Evolutionary conservation across 2,888 invertebrate genomes (phyloP).

Genomic region (Flabesymbios commensalis): DNA sequence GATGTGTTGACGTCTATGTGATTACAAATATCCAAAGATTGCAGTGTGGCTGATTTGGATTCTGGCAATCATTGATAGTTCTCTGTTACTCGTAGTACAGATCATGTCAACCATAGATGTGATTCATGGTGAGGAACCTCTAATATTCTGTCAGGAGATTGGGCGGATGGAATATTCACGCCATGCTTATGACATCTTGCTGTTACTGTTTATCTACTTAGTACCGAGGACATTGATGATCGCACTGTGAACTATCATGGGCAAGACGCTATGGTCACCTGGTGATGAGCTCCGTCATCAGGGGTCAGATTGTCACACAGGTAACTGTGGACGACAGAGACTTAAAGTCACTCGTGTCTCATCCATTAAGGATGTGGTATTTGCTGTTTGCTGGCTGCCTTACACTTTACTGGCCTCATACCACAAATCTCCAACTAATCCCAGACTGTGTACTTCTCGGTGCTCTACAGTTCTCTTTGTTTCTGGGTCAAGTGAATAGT

Average conservation of each 20-base stretch:
- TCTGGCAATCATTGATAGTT: constrained; percentile 71
- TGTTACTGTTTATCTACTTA: constrained; percentile 77
- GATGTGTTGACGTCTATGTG: constrained; percentile 73
- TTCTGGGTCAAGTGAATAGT: constrained; percentile 36
- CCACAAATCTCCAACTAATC: constrained; percentile 18
- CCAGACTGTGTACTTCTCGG: constrained; percentile 6
- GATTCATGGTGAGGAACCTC: constrained; percentile 6
- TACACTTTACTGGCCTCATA: constrained; percentile 28
- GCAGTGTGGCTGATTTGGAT: constrained; percentile 67
- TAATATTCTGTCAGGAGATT: constrained; percentile 30
- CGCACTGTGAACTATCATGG: constrained; percentile 54
- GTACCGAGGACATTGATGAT: constrained; percentile 69
- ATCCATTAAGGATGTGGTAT: constrained; percentile 74
- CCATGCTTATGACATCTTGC: constrained; percentile 71
- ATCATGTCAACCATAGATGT: background rate
- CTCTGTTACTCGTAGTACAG: constrained; percentile 64
- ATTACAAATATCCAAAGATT: constrained; percentile 47
- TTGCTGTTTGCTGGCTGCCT: constrained; percentile 79
- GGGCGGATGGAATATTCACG: constrained; percentile 44
- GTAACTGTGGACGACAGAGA: constrained; percentile 21
- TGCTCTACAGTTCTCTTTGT: constrained; percentile 26
- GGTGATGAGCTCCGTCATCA: constrained; percentile 42
- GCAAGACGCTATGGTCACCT: constrained; percentile 63
- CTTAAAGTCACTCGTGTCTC: constrained; percentile 79
- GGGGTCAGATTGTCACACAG: constrained; percentile 38